Evolutionary conservation across 2,888 invertebrate genomes (phyloP).

Genomic region (Corbicula japonica): DNA sequence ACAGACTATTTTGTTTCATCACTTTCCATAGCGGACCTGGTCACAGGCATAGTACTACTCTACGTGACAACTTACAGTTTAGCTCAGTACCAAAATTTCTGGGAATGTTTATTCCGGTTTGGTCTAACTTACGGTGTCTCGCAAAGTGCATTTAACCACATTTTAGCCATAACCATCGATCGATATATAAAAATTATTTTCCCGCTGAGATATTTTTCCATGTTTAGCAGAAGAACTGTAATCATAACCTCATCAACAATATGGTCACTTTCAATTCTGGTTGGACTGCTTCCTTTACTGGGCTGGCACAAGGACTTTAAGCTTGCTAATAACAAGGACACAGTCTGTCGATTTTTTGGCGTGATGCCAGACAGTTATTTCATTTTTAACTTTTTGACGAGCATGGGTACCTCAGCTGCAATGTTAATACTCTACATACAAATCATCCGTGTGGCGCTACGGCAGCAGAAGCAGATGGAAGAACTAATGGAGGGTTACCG

Average conservation of each 20-base stretch:
- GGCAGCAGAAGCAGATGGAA: conserved; percentile 57
- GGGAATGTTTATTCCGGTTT: conserved; percentile 70
- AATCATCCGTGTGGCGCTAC: conserved; percentile 64
- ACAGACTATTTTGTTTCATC: conserved; percentile 68
- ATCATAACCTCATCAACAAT: conserved; percentile 52
- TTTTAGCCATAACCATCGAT: conserved; percentile 67
- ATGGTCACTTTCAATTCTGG: conserved; percentile 58
- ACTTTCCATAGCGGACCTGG: conserved; percentile 70
- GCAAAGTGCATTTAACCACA: conserved; percentile 66
- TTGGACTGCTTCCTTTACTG: conserved; percentile 67
- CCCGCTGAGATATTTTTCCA: conserved; percentile 62
- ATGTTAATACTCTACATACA: conserved; percentile 62
- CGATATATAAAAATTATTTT: conserved; percentile 71
- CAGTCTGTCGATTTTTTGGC: conserved; percentile 68
- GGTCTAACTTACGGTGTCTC: conserved; percentile 62
- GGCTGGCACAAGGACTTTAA: conserved; percentile 59
- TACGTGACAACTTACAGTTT: conserved; percentile 72
- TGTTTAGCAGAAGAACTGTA: conserved; percentile 56
- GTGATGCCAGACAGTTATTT: conserved; percentile 60
- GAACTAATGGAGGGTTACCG: conserved; percentile 15
- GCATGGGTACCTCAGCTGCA: conserved; percentile 39
- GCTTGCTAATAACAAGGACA: conserved; percentile 13
- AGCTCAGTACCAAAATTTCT: conserved; percentile 68
- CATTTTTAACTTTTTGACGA: conserved; percentile 50
- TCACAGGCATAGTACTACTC: conserved; percentile 70